A percentile compares a stretch with the other conserved stretches of the same genome.
Evolutionary conservation across 2,888 invertebrate genomes (phyloP).

Genomic region (Nebria brevicollis): DNA sequence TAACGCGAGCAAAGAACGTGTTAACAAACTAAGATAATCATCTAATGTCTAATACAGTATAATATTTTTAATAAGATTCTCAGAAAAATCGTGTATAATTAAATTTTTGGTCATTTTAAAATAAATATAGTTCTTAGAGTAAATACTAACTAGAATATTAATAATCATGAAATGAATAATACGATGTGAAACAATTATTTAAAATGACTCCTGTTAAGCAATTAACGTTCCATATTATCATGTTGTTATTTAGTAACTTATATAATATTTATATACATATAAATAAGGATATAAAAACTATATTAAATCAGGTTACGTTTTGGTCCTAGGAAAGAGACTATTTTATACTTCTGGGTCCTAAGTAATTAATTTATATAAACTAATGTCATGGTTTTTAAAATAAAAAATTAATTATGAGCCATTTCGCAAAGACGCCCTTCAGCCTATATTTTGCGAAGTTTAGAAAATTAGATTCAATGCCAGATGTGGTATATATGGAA

Average conservation of each 20-base stretch:
- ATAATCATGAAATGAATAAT: not conserved
- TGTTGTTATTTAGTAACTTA: constrained; percentile 31
- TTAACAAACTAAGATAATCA: no score
- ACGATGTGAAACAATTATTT: not conserved
- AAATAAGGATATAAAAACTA: not conserved
- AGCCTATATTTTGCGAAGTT: not conserved
- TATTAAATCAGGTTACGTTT: no score
- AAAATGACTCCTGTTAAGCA: not conserved
- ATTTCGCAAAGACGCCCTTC: not conserved
- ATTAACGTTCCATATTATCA: not conserved
- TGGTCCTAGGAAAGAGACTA: not conserved
- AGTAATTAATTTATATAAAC: no score
- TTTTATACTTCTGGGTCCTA: no score
- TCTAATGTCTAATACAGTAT: no score
- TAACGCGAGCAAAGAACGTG: no score
- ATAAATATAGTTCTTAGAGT: no score
- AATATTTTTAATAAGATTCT: no score
- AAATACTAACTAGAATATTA: not conserved
- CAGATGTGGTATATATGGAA: not conserved
- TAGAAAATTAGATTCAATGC: not conserved
- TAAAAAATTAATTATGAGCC: no score
- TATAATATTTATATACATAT: constrained; percentile 42
- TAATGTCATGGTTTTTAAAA: no score
- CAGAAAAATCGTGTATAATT: no score
- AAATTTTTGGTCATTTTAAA: no score